Conservation (phyloP, 2,797 vertebrate genomes). For the Holocentrus rufus region DNA sequence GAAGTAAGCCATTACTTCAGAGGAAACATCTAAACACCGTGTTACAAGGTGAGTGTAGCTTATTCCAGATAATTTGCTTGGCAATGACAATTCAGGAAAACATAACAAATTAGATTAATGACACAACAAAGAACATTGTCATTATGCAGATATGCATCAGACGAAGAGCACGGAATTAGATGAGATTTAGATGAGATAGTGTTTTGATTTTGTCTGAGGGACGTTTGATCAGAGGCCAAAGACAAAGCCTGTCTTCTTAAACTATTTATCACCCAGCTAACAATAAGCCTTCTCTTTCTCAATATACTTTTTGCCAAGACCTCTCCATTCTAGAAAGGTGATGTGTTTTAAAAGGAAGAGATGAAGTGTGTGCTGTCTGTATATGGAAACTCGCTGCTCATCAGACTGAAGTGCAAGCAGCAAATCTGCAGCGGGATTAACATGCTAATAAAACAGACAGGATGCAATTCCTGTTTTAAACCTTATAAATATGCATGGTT, state of each 20-base stretch:
- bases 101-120: conserved; percentile 28
- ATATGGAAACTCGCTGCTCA: conserved; percentile 50
- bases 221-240: conserved; percentile 3
- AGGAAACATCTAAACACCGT: conserved; percentile 58
- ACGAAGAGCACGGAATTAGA: not conserved
- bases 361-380: conserved; percentile 63
- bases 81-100: conserved; percentile 50
- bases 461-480: conserved; percentile 79
- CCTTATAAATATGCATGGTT: conserved; percentile 80
- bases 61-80: conserved; percentile 64
- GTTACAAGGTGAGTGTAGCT: conserved; percentile 68
- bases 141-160: conserved; percentile 4
- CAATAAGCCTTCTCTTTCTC: conserved; percentile 21
- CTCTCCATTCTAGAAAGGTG: conserved; percentile 45
- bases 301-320: conserved; percentile 41
- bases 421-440: conserved; percentile 77
- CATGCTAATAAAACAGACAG: conserved; percentile 82
- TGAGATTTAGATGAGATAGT: not conserved
- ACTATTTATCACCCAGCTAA: conserved; percentile 5
- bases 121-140: not conserved
- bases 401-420: conserved; percentile 45
- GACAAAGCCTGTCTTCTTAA: not conserved
- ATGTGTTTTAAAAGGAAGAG: conserved; percentile 55
- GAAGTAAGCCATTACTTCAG: conserved; percentile 70
- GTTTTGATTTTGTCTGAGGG: not conserved